These are phyloP conservation scores for Zaprionus vittiger DNA, from an alignment of 1,140 invertebrate species.

Conservation along the genomic window DNA sequence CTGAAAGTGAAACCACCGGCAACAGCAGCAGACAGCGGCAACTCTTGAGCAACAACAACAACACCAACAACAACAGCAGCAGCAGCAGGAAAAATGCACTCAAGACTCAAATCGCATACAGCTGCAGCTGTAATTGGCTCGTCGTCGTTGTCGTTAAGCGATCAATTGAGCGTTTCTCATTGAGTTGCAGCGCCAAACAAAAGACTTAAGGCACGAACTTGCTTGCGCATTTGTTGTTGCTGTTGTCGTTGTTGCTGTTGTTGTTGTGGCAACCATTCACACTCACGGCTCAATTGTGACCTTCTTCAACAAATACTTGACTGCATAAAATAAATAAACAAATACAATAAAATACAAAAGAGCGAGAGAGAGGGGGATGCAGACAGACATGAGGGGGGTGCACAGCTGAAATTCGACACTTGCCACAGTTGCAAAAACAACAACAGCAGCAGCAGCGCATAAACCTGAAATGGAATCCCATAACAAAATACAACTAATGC, in stretches of 20 bases:
- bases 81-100: slow-evolving; percentile 51
- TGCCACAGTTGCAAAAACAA: slow-evolving; percentile 30
- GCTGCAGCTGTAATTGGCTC: slow-evolving; percentile 11
- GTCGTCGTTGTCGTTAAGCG: slow-evolving; percentile 24
- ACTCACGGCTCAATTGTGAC: slow-evolving; percentile 57
- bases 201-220: slow-evolving; percentile 81
- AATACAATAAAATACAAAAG: slow-evolving; percentile 23
- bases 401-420: slow-evolving; percentile 13
- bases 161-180: slow-evolving; percentile 46
- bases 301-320: slow-evolving; percentile 52
- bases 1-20: slow-evolving; percentile 73
- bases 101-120: slow-evolving; percentile 15
- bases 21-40: slow-evolving; percentile 18
- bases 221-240: slow-evolving; percentile 48
- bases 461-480: slow-evolving; percentile 67
- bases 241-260: no score
- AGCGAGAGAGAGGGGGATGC: neutral
- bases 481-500: slow-evolving; percentile 15
- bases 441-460: slow-evolving; percentile 24
- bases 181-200: slow-evolving; percentile 49
- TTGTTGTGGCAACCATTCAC: slow-evolving; percentile 25
- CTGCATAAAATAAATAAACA: slow-evolving; percentile 38
- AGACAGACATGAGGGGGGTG: neutral
- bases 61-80: slow-evolving; percentile 11
- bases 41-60: slow-evolving; percentile 51